phyloP scores from a whole-genome alignment of 2,113 vertebrate genomes.

The Sinocyclocheilus anshuiensis region DNA sequence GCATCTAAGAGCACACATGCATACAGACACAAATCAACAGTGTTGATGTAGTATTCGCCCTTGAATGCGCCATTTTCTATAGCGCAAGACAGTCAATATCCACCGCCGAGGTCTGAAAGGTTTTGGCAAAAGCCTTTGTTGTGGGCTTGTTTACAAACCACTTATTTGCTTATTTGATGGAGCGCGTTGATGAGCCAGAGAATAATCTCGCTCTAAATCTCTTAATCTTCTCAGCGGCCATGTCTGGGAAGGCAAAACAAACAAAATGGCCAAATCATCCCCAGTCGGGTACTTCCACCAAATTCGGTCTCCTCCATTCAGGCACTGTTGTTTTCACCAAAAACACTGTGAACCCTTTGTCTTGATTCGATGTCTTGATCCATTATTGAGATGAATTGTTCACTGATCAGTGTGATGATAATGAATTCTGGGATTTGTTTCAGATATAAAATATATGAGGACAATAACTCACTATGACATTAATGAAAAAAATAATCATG shows the following conservation, averaged over 20 bases:
- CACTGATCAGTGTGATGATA: conserved; percentile 14
- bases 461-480: conserved; percentile 10
- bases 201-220: conserved; percentile 42
- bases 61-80: neutral
- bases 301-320: neutral
- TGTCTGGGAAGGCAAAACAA: conserved; percentile 44
- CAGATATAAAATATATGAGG: neutral
- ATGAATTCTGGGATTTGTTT: conserved; percentile 2
- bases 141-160: conserved; percentile 30
- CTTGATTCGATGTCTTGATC: neutral
- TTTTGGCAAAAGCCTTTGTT: conserved; percentile 2
- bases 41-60: neutral
- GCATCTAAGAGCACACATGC: neutral
- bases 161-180: conserved; percentile 49
- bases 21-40: neutral
- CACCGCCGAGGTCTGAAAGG: neutral
- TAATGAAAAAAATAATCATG: neutral
- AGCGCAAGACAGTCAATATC: neutral
- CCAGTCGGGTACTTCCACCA: neutral
- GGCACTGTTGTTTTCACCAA: neutral
- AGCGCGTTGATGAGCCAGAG: conserved; percentile 27
- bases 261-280: conserved; percentile 32
- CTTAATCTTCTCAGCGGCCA: conserved; percentile 43
- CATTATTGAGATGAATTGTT: neutral
- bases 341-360: neutral